These are phyloP conservation scores for Bufotes viridis DNA, from an alignment of 2,797 vertebrate species.

Conservation along the genomic window DNA sequence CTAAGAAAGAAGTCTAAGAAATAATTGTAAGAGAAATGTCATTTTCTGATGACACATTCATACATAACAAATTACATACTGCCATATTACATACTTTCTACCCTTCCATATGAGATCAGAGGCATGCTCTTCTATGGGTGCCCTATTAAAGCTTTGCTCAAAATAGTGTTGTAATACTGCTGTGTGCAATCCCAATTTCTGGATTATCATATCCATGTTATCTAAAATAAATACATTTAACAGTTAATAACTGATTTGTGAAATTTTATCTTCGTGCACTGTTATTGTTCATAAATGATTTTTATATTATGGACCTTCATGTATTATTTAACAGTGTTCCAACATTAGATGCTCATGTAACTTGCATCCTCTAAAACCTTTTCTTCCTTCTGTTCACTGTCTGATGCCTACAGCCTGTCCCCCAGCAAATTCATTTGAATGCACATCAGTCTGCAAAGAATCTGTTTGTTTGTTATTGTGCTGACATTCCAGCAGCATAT, in stretches of 20 bases:
- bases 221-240: background rate
- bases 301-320: background rate
- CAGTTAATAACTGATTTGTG: no score
- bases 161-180: no score
- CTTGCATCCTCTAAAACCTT: conserved; percentile 21
- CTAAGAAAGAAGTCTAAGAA: no score
- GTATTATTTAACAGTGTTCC: conserved; percentile 34
- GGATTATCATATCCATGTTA: background rate
- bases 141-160: no score
- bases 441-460: conserved; percentile 37
- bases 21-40: no score
- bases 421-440: conserved; percentile 48
- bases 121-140: no score
- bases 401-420: conserved; percentile 33
- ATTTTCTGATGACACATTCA: no score
- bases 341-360: conserved; percentile 11
- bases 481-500: conserved; percentile 32
- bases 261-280: background rate
- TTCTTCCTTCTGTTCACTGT: conserved; percentile 48
- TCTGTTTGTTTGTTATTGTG: conserved; percentile 36
- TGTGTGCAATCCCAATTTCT: no score
- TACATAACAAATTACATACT: no score
- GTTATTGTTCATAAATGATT: conserved; percentile 27
- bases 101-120: no score
- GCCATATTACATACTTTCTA: no score